phyloP scores from a whole-genome alignment of 1,140 invertebrate genomes.

The Anoplophora glabripennis region DNA sequence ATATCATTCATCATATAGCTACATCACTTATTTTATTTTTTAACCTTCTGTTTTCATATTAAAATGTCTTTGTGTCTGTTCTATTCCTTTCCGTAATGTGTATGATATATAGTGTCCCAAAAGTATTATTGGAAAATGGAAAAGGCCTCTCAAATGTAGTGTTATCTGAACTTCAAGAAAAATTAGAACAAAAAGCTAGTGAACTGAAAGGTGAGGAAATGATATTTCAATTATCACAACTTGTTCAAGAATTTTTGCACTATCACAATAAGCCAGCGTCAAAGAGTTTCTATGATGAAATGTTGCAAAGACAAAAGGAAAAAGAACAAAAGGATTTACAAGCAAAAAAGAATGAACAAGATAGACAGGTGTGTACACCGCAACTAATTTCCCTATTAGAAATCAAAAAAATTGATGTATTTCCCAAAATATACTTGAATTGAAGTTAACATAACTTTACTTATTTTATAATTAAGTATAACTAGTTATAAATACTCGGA shows the following conservation, averaged over 20 bases:
- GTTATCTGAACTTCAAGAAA: conserved; percentile 54
- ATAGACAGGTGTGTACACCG: conserved; percentile 22
- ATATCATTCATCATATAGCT: background rate
- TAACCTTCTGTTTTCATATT: too few relatives aligned
- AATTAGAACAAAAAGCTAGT: conserved; percentile 58
- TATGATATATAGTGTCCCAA: conserved; percentile 54
- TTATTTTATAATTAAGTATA: too few relatives aligned
- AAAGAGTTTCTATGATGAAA: conserved; percentile 80
- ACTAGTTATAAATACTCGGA: too few relatives aligned
- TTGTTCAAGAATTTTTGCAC: conserved; percentile 68
- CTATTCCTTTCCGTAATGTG: conserved; percentile 15
- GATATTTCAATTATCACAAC: conserved; percentile 71
- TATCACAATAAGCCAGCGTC: conserved; percentile 69
- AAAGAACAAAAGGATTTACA: conserved; percentile 59
- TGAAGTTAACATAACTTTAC: too few relatives aligned
- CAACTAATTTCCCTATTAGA: background rate
- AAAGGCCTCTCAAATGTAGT: conserved; percentile 67
- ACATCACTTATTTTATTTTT: too few relatives aligned
- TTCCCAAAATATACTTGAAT: too few relatives aligned
- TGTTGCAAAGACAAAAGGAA: conserved; percentile 65
- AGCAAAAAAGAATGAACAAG: conserved; percentile 58
- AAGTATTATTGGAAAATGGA: conserved; percentile 61
- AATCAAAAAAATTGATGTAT: too few relatives aligned
- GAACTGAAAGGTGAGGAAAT: conserved; percentile 69
- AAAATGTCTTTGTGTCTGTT: too few relatives aligned